Base-by-base conservation (phyloP, 2,113 vertebrate genomes). In the Chaenocephalus aceratus region DNA sequence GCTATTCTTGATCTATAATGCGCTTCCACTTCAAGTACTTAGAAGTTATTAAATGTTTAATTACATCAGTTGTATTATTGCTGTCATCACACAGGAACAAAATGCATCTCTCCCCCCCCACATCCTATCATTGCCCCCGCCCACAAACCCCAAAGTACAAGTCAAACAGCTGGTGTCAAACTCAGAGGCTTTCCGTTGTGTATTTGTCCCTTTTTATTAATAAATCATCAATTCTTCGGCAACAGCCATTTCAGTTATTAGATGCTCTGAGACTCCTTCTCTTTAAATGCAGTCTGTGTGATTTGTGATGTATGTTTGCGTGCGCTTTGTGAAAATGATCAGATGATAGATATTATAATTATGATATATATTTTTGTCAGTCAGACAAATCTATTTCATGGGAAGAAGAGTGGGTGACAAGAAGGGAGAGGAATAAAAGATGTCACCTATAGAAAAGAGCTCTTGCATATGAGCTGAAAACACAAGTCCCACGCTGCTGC, bases 401-500 rank as follows among this genome's bases (percentile, higher is more conserved):
- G 3, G 4, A 67, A 53, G 18, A 67, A 58, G n/a, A 41, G 4
- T 21, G 15, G 16, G 30, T 53, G n/a, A 65, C 11, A 54, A 7
- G 34, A 30, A 21, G 36, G 7, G 12, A 51, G 23, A 53, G 9
- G 58, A 57, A 75, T 44, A 11, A 45, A 76, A 72, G 7, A 72
- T 75, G 57, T 51, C n/a, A 52, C 53, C 48, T 51, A 57, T 34
- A 63, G 54, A 79, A 77, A 79, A 66, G 45, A 75, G 44, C 57
- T 45, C 67, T 57, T 48, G 36, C 6, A 73, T 51, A 58, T 75
- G 44, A 59, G 41, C 76, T 16, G 34, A 54, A 73, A 26, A 30
- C 41, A 73, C 12, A 71, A 84, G 74, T 59, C 45, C 1, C n/a
- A 46, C 72, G 44, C 34, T 79, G 26, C 41, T 59, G n/a, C n/a